A percentile compares a stretch with the other conserved stretches of the same genome.
Evolutionary conservation across 2,888 invertebrate genomes (phyloP).

Genomic region (Drosophila yooni): DNA sequence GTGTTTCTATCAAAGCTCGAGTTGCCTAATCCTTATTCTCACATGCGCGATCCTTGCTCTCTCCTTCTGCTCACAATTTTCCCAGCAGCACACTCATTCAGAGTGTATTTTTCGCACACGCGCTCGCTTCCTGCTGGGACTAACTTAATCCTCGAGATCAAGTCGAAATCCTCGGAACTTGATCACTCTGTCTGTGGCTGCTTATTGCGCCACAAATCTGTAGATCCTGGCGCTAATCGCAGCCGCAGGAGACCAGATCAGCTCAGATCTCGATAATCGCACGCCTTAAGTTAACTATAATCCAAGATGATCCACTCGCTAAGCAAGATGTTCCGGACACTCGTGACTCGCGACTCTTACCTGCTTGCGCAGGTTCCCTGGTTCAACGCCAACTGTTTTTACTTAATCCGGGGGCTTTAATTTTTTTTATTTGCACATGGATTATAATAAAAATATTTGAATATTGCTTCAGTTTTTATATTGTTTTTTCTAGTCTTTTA

Average conservation of each 20-base stretch:
- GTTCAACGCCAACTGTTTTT: slow-evolving; percentile 54
- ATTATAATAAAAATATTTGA: slow-evolving; percentile 51
- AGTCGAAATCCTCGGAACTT: slow-evolving; percentile 56
- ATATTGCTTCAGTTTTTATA: slow-evolving; percentile 55
- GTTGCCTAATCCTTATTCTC: neutral
- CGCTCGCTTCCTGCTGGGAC: slow-evolving; percentile 44
- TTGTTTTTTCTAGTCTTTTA: slow-evolving; percentile 43
- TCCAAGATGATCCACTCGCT: slow-evolving; percentile 66
- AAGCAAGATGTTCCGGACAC: slow-evolving; percentile 57
- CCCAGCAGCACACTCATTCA: slow-evolving; percentile 20
- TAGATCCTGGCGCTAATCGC: slow-evolving; percentile 63
- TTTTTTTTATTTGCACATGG: slow-evolving; percentile 51
- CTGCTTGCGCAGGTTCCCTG: slow-evolving; percentile 9
- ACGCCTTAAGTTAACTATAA: slow-evolving; percentile 75
- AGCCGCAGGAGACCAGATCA: slow-evolving; percentile 18
- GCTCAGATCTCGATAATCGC: slow-evolving; percentile 50
- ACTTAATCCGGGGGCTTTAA: slow-evolving; percentile 68
- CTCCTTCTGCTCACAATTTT: neutral
- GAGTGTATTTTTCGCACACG: neutral
- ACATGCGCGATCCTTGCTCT: neutral
- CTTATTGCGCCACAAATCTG: slow-evolving; percentile 65
- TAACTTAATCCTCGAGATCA: slow-evolving; percentile 58
- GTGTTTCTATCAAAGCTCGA: neutral
- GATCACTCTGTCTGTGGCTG: slow-evolving; percentile 39
- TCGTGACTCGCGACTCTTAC: slow-evolving; percentile 6